Conservation (phyloP, 2,888 invertebrate species). For the Alloscopus bannaensis region DNA sequence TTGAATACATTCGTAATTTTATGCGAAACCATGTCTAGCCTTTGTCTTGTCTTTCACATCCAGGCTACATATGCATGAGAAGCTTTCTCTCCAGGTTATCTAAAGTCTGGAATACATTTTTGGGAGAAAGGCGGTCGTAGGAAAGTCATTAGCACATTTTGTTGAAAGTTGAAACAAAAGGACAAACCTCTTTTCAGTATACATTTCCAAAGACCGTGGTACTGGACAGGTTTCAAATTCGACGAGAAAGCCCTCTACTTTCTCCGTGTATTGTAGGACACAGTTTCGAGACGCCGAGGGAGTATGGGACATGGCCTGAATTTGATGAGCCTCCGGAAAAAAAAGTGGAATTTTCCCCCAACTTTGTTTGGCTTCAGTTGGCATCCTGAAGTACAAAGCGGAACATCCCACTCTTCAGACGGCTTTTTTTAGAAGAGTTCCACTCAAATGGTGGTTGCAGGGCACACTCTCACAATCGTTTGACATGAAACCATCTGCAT, state of each 20-base stretch:
- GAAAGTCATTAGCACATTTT: conserved; percentile 2
- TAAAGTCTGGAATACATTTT: no score
- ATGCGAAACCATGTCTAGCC: no score
- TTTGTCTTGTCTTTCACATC: no score
- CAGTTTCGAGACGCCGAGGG: conserved; percentile 36
- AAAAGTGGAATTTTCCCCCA: conserved; percentile 24
- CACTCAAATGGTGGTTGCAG: not conserved
- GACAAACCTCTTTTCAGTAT: no score
- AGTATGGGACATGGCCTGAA: conserved; percentile 61
- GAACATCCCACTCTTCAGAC: conserved; percentile 32
- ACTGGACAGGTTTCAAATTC: not conserved
- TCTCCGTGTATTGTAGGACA: not conserved
- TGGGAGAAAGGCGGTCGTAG: conserved; percentile 1
- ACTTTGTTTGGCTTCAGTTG: conserved; percentile 38
- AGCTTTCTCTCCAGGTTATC: no score
- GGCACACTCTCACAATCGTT: not conserved
- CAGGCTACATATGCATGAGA: not conserved
- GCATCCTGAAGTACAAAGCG: conserved; percentile 44
- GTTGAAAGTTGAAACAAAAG: conserved; percentile 63
- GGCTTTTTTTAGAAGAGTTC: not conserved
- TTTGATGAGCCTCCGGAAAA: conserved; percentile 59
- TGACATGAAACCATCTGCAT: conserved; percentile 54
- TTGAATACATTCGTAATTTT: no score
- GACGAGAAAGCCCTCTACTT: no score
- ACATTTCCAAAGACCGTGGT: no score